Evolutionary conservation across 2,888 invertebrate species (phyloP).

Genomic region (Eupeodes luniger): DNA sequence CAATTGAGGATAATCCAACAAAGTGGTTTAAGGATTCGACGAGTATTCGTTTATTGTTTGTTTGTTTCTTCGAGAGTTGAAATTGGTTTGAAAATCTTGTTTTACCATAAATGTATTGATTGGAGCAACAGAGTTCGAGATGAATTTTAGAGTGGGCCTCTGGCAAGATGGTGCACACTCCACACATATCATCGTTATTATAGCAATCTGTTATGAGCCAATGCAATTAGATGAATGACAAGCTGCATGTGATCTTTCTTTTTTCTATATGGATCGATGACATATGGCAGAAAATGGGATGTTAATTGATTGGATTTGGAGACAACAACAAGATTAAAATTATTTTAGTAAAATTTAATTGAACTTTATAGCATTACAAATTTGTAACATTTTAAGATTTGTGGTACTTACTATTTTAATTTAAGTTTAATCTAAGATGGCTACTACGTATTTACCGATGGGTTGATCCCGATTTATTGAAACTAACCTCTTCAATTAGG

Average conservation of each 20-base stretch:
- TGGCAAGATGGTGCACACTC: neutral
- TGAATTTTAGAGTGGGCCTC: neutral
- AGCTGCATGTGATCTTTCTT: slow-evolving; percentile 4
- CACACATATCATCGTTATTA: neutral
- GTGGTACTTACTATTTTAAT: too few species aligned
- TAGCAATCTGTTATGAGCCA: slow-evolving; percentile 28
- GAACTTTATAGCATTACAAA: neutral
- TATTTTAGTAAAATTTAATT: neutral
- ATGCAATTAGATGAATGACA: slow-evolving; percentile 52
- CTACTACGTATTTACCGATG: too few species aligned
- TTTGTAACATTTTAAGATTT: too few species aligned
- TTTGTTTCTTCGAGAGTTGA: slow-evolving; percentile 5
- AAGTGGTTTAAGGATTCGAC: slow-evolving; percentile 59
- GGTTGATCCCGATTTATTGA: too few species aligned
- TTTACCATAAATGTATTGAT: slow-evolving; percentile 29
- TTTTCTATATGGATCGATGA: slow-evolving; percentile 30
- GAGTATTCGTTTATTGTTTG: slow-evolving; percentile 23
- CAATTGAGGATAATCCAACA: slow-evolving; percentile 71
- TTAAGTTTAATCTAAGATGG: too few species aligned
- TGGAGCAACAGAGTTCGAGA: slow-evolving; percentile 3
- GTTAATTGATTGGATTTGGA: neutral
- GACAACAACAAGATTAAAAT: slow-evolving; percentile 25
- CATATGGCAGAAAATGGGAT: slow-evolving; percentile 16
- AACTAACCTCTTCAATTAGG: too few species aligned
- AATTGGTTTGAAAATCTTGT: slow-evolving; percentile 2